Conservation (phyloP, 2,113 vertebrate genomes). For the Gadus chalcogrammus region DNA sequence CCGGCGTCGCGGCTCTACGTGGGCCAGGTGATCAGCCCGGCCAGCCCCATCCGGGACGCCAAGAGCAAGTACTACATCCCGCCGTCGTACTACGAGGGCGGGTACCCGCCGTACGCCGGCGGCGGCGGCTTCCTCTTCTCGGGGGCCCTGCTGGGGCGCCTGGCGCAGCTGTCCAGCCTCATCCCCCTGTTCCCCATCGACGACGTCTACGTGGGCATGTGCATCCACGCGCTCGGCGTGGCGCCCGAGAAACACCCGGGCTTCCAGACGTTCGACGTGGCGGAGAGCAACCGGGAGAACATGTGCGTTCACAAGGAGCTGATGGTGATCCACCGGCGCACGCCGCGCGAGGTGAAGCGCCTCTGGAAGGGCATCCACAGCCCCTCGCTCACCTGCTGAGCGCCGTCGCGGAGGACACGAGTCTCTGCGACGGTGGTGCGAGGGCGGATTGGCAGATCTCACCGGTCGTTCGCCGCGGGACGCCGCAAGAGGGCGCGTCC, state of each 20-base stretch:
- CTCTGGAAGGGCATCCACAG: slow-evolving; percentile 75
- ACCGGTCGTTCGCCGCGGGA: too few species aligned
- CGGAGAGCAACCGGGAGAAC: slow-evolving; percentile 61
- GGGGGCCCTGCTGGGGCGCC: slow-evolving; percentile 28
- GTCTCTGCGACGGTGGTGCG: too few species aligned
- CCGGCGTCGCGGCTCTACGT: slow-evolving; percentile 62
- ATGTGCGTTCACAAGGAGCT: slow-evolving; percentile 74
- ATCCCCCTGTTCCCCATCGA: slow-evolving; percentile 81
- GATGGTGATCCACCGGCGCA: slow-evolving; percentile 77
- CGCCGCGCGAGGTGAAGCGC: slow-evolving; percentile 64
- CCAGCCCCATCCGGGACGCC: slow-evolving; percentile 61
- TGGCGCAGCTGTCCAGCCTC: slow-evolving; percentile 41
- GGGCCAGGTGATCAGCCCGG: slow-evolving; percentile 70
- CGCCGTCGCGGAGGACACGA: neutral
- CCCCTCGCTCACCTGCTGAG: slow-evolving; percentile 62
- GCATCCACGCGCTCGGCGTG: slow-evolving; percentile 62
- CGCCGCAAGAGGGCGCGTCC: too few species aligned
- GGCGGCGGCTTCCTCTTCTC: slow-evolving; percentile 78
- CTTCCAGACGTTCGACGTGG: slow-evolving; percentile 69
- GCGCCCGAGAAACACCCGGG: slow-evolving; percentile 52
- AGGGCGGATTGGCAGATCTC: too few species aligned
- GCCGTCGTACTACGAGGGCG: slow-evolving; percentile 52
- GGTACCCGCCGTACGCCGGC: slow-evolving; percentile 72
- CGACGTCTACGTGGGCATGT: slow-evolving; percentile 79
- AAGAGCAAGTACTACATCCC: slow-evolving; percentile 82